phyloP scores from a whole-genome alignment of 2,113 vertebrate genomes.

The Climacteris rufus region DNA sequence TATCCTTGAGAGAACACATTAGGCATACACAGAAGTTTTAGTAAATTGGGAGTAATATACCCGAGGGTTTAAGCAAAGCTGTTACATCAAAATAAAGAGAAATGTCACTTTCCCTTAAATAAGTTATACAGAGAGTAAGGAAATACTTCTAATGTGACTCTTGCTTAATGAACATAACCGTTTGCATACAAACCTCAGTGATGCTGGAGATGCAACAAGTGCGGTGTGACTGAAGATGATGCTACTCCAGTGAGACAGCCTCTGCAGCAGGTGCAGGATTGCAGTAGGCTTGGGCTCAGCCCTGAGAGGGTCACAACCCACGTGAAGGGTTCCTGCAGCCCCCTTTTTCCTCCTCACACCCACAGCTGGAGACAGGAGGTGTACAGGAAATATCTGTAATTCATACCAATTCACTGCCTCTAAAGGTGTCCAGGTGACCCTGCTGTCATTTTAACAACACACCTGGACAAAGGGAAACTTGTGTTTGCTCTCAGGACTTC shows the following conservation, averaged over 20 bases:
- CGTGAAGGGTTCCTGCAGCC: neutral
- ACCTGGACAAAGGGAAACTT: neutral
- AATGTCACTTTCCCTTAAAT: neutral
- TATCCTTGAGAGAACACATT: neutral
- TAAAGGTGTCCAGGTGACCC: neutral
- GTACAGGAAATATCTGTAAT: accelerated
- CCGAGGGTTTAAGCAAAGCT: neutral
- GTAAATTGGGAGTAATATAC: neutral
- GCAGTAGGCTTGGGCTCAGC: neutral
- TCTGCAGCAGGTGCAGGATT: neutral
- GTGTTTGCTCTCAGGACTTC: neutral
- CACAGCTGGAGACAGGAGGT: neutral
- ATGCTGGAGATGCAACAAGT: accelerated
- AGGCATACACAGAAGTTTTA: neutral
- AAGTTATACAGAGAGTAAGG: neutral
- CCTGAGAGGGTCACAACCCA: neutral
- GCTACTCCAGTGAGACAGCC: neutral
- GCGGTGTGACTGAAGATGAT: accelerated
- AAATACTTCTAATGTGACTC: neutral
- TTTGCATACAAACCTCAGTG: neutral
- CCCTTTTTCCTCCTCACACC: neutral
- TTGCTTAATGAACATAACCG: neutral
- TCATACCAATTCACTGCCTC: neutral
- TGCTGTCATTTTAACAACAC: neutral
- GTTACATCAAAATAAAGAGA: neutral